These are phyloP conservation scores for Nesoenas mayeri DNA, from an alignment of 2,113 vertebrate species.

Conservation along the genomic window DNA sequence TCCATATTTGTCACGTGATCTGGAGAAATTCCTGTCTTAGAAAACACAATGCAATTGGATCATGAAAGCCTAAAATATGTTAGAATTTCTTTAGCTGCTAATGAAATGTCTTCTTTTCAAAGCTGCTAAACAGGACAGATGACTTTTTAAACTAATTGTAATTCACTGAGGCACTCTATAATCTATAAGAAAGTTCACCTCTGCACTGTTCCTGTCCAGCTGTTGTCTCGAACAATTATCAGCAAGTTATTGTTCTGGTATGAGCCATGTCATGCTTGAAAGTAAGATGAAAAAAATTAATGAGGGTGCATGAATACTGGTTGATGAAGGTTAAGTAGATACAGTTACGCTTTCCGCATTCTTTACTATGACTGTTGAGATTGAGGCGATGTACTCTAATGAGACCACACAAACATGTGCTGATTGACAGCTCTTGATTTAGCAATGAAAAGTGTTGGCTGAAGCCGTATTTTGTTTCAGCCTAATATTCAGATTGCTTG, in stretches of 20 bases:
- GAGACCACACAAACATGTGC: conserved; percentile 59
- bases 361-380: conserved; percentile 48
- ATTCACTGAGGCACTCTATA: conserved; percentile 69
- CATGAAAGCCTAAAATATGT: conserved; percentile 34
- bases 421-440: conserved; percentile 72
- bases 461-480: conserved; percentile 32
- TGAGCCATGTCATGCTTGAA: conserved; percentile 73
- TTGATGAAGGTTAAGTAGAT: conserved; percentile 79
- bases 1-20: background rate
- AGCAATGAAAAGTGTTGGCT: conserved; percentile 45
- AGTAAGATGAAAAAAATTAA: conserved; percentile 77
- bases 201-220: conserved; percentile 76
- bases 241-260: conserved; percentile 71
- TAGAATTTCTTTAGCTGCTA: conserved; percentile 25
- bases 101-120: conserved; percentile 63
- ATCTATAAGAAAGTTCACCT: conserved; percentile 74
- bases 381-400: conserved; percentile 59
- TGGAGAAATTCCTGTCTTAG: background rate
- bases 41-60: background rate
- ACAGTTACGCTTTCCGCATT: conserved; percentile 67
- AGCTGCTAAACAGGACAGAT: conserved; percentile 57
- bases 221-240: conserved; percentile 81
- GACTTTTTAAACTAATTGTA: conserved; percentile 73
- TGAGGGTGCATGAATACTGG: conserved; percentile 70
- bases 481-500: background rate